Base-by-base conservation (phyloP, 2,113 vertebrate species). In the Spea bombifrons region DNA sequence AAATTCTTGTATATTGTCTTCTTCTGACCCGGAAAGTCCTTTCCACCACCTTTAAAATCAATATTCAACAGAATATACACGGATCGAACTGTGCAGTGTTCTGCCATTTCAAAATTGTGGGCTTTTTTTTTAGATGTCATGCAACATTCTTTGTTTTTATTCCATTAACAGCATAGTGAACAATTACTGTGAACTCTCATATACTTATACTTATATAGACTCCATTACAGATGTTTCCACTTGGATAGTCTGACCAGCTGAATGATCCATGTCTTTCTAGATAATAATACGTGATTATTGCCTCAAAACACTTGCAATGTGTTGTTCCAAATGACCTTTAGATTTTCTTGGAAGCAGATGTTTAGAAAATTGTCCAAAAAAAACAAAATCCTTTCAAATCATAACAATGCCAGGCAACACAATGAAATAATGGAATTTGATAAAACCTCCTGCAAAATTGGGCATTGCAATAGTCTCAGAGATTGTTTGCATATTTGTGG, bases 221-320 rank as follows among this genome's bases (percentile, higher is more conserved):
- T 46, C 69, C 61, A 78, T 73, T 80, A 80, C 77, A 80, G 77
- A 80, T 80, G 77, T 66, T 73, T 73, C 63, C 77, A 66, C 52
- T 80, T 66, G 70, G 77, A 73, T 80, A 67, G 70, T 73, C 45
- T 47, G 70, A 66, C 61, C 69, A 70, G 52, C 43, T 15, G 52
- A 5, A 30, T 73, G 72, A 66, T 80, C 63, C 69, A 55, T 55
- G 44, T 73, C 69, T 72, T 52, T 72, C 49, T 61, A 49, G 43
- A 71, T 73, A 80, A 77, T 77, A 77, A 67, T 55, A 53, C 44
- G 66, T 73, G 77, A 80, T 80, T 72, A 66, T 73, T 73, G 77
- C 71, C 16, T 59, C 8, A 53, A 48, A 79, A 73, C 70, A 49
- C 72, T 66, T 66, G 61, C 73, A 80, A 74, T 67, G 64, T n/a